Evolutionary conservation across 2,888 invertebrate genomes (phyloP), one percentile per base, ranked within the genome.

Genomic region (Ptychoptera albimana): DNA sequence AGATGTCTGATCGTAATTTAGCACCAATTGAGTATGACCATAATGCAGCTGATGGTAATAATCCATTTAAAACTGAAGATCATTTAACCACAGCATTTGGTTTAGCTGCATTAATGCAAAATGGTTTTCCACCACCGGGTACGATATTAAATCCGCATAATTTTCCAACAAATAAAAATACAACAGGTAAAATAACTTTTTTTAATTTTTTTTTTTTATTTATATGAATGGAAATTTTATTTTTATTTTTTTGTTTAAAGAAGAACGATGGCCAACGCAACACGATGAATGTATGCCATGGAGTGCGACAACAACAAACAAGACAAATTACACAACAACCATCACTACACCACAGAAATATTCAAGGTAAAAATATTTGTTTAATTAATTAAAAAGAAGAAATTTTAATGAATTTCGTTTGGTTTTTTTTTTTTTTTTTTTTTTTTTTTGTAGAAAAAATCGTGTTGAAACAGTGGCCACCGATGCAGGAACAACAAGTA

Each of bases 41-140:
- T 34, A 60, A 63, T 44, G 54, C 49, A 13, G 50, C 52, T 39
- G 49, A 50, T 32, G 55, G 54, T 32, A 32, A 32, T 32, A 59
- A 57, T 51, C 39, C 39, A 11, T 67, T 79, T 54, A 79, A 80
- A 52, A 73, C 79, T 40, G 81, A 81, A 62, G 80, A 81, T 61
- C 79, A 80, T 64, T 70, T 79, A 56, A 73, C 69, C 46, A 76
- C 75, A 39, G 80, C 80, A 42, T 81, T 81, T 67, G 81, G 81
- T 14, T 69, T 82, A 49, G 82, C 82, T 14, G 81, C 82, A 29
- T 69, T 82, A 54, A 82, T 82, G 81, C 82, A 78, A 64, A 77
- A 77, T 59, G 77, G 79, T 29, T 77, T 78, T 60, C 74, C 80
- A 41, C 72, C 79, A 45, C 73, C 75, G 32, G 75, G 77, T 46